These are phyloP conservation scores for Rhodophaea formosa DNA, from an alignment of 2,888 invertebrate species.

Conservation along the genomic window DNA sequence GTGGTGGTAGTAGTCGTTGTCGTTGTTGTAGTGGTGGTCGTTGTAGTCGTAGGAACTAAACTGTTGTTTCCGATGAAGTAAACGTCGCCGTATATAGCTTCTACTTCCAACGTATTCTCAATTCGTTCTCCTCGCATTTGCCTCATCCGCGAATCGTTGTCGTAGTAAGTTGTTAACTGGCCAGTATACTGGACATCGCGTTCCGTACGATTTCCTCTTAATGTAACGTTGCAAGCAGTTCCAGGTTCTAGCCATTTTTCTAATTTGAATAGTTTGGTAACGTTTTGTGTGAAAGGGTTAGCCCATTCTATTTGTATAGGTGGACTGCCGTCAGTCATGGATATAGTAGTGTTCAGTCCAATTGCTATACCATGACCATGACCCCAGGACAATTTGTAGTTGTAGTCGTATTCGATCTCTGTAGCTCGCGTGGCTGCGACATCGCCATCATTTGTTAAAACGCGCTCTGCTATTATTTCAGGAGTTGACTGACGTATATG, in stretches of 20 bases:
- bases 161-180: conserved; percentile 85
- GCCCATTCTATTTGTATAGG: conserved; percentile 87
- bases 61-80: conserved; percentile 89
- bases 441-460: conserved; percentile 78
- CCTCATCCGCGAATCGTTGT: conserved; percentile 80
- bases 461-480: conserved; percentile 75
- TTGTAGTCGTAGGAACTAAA: conserved; percentile 88
- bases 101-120: conserved; percentile 86
- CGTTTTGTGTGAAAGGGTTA: conserved; percentile 75
- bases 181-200: conserved; percentile 88
- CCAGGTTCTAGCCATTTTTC: conserved; percentile 87
- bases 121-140: conserved; percentile 83
- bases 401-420: conserved; percentile 86
- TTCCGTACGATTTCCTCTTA: conserved; percentile 87
- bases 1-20: conserved; percentile 83
- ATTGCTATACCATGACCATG: conserved; percentile 87
- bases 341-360: conserved; percentile 84
- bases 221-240: conserved; percentile 90
- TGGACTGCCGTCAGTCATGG: conserved; percentile 78
- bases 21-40: conserved; percentile 81
- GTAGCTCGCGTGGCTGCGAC: conserved; percentile 84
- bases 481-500: conserved; percentile 72
- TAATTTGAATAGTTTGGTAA: conserved; percentile 81
- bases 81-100: conserved; percentile 86
- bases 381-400: conserved; percentile 89